Conservation (phyloP, 2,797 vertebrate genomes). For the Galagoides demidoff region DNA sequence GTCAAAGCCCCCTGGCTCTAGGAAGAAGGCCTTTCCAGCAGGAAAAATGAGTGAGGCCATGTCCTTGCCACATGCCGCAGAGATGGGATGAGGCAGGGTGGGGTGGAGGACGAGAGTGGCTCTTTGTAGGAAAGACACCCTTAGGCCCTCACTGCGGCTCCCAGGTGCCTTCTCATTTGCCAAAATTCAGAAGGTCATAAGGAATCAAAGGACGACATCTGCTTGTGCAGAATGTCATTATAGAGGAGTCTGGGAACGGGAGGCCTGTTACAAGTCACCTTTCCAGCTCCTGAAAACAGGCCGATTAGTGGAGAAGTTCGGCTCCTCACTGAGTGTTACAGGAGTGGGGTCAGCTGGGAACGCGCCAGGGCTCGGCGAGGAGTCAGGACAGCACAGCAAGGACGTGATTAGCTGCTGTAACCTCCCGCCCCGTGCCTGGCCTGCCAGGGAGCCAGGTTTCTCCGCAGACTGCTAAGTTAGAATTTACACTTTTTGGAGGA, state of each 20-base stretch:
- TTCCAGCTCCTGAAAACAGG: slow-evolving; percentile 76
- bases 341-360: slow-evolving; percentile 81
- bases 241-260: slow-evolving; percentile 75
- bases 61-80: not conserved
- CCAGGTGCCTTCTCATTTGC: slow-evolving; percentile 69
- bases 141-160: slow-evolving; percentile 37
- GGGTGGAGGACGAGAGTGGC: not conserved
- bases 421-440: slow-evolving; percentile 76
- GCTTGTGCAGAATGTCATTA: slow-evolving; percentile 84
- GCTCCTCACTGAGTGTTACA: slow-evolving; percentile 69
- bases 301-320: slow-evolving; percentile 76
- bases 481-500: slow-evolving; percentile 57
- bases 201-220: slow-evolving; percentile 85
- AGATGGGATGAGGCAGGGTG: not conserved
- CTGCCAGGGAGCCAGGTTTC: slow-evolving; percentile 70
- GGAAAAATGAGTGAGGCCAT: not conserved
- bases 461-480: slow-evolving; percentile 71
- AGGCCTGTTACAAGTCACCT: slow-evolving; percentile 82
- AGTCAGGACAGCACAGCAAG: slow-evolving; percentile 65
- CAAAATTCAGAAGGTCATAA: slow-evolving; percentile 83
- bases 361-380: slow-evolving; percentile 17
- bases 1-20: not conserved
- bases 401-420: slow-evolving; percentile 82
- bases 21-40: not conserved
- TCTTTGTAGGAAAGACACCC: slow-evolving; percentile 49